phyloP scores from a whole-genome alignment of 2,888 invertebrate genomes.

The Orthonevra nobilis region DNA sequence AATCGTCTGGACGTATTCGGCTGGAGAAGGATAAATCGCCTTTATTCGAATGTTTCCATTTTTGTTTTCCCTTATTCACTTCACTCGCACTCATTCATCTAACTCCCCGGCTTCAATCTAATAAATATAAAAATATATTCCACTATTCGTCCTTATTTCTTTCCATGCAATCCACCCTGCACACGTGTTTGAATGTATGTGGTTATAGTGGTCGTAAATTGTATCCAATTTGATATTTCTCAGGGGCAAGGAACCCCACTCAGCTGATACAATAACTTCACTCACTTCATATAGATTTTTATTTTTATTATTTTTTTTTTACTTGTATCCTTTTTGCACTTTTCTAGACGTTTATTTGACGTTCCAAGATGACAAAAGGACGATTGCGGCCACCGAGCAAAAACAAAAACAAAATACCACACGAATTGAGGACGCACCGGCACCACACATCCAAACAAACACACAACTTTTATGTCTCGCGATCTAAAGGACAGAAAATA shows the following conservation, averaged over 20 bases:
- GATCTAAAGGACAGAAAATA: conserved; percentile 23
- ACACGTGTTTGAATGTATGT: conserved; percentile 3
- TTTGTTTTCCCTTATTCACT: not conserved
- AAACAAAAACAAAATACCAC: conserved; percentile 7
- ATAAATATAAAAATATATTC: conserved; percentile 6
- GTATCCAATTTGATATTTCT: conserved; percentile 27
- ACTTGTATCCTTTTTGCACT: no score
- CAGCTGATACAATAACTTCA: conserved; percentile 15
- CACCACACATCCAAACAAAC: not conserved
- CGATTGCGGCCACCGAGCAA: conserved; percentile 5
- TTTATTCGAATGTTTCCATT: not conserved
- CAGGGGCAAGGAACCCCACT: conserved; percentile 18
- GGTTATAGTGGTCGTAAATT: conserved; percentile 3
- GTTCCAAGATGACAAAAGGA: no score
- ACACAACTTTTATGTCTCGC: conserved; percentile 25
- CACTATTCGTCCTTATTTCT: no score
- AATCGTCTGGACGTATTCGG: conserved; percentile 31
- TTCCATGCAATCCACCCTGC: not conserved
- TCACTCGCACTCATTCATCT: no score
- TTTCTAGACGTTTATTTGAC: no score
- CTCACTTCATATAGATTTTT: conserved; percentile 33
- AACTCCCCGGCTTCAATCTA: not conserved
- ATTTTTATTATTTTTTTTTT: no score
- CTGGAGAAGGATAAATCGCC: conserved; percentile 16
- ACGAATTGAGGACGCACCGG: conserved; percentile 1